phyloP scores from a whole-genome alignment of 2,113 vertebrate genomes.

The Arenaria interpres region DNA sequence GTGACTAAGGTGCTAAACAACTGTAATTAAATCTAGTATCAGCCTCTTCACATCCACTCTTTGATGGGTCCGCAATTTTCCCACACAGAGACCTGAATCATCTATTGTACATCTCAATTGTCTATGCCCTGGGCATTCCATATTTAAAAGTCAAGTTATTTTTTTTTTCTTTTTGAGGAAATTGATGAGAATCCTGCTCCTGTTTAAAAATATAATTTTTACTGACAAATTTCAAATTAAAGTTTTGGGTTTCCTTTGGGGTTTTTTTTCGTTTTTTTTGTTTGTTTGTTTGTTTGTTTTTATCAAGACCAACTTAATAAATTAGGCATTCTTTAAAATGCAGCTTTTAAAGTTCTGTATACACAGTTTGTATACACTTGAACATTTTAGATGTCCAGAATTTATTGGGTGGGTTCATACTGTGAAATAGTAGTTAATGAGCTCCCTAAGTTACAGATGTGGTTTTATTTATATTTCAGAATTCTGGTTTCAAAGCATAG shows the following conservation, averaged over 20 bases:
- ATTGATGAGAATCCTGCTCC: background rate
- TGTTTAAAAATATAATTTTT: background rate
- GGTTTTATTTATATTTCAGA: background rate
- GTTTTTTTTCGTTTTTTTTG: no score
- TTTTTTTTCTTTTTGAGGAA: background rate
- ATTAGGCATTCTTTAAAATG: background rate
- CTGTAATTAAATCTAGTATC: background rate
- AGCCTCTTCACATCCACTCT: background rate
- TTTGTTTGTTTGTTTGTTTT: background rate
- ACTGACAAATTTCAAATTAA: background rate
- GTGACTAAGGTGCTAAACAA: background rate
- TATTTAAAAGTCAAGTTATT: background rate
- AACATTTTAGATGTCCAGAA: background rate
- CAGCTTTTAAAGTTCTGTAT: background rate
- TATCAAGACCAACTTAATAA: background rate
- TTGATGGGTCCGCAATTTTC: background rate
- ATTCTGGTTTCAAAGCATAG: background rate
- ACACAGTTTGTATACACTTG: background rate
- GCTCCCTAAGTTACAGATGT: background rate
- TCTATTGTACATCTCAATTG: background rate
- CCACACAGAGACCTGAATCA: background rate
- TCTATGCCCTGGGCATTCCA: no score
- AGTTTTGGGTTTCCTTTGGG: background rate
- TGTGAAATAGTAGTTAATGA: background rate
- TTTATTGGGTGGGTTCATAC: background rate